Evolutionary conservation across 1,140 invertebrate genomes (phyloP).

Genomic region (Ditylenchus dipsaci): DNA sequence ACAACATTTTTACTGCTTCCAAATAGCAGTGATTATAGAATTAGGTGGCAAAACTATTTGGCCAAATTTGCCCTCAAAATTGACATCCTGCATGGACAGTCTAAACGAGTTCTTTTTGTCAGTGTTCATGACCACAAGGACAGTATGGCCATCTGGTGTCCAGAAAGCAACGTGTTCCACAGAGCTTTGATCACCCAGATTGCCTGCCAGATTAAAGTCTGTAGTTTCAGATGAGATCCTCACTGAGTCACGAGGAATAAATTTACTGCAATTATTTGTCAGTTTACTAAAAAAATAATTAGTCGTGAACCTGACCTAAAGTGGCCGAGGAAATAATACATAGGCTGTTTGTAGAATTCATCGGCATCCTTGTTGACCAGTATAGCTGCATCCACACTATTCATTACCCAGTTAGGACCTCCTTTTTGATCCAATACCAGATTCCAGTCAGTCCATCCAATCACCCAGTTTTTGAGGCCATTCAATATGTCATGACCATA

Average conservation of each 20-base stretch:
- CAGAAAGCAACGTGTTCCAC: conserved; percentile 11
- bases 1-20: not conserved
- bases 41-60: conserved; percentile 6
- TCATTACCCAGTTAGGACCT: conserved; percentile 71
- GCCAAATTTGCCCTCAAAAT: not conserved
- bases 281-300: not conserved
- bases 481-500: conserved; percentile 65
- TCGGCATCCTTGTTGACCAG: conserved; percentile 67
- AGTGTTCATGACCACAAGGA: conserved; percentile 7
- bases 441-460: conserved; percentile 71
- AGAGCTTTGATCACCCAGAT: not conserved
- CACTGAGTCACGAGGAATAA: conserved; percentile 12
- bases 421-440: conserved; percentile 4
- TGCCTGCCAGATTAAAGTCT: not conserved
- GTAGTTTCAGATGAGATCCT: not conserved
- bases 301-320: not conserved
- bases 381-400: conserved; percentile 74
- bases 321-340: conserved; percentile 63
- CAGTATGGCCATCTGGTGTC: not conserved
- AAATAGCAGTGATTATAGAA: conserved; percentile 5
- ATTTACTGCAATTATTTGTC: conserved; percentile 10
- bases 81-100: conserved; percentile 1
- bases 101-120: not conserved
- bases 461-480: conserved; percentile 28
- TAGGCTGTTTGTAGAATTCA: conserved; percentile 81